A percentile compares a stretch with the other conserved stretches of the same genome.
These are phyloP conservation scores for Tadarida brasiliensis DNA, from an alignment of 2,797 vertebrate species.

Conservation along the genomic window DNA sequence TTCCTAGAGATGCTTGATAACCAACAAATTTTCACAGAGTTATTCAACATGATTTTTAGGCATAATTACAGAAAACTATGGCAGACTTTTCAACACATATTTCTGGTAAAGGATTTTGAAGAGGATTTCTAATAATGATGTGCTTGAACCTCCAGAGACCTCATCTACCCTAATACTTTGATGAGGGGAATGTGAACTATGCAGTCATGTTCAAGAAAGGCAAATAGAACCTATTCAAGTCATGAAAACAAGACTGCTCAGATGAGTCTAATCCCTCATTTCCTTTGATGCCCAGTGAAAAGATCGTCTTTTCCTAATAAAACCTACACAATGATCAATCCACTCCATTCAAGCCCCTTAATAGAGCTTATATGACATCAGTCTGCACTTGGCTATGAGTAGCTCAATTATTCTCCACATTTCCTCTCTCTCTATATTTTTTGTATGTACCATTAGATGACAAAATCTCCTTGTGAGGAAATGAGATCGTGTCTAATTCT, in stretches of 20 bases:
- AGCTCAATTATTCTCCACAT: slow-evolving; percentile 35
- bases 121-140: slow-evolving; percentile 7
- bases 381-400: background rate
- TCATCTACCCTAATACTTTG: background rate
- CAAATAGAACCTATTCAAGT: background rate
- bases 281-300: slow-evolving; percentile 41
- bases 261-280: background rate
- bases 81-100: background rate
- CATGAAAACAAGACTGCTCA: slow-evolving; percentile 39
- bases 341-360: background rate
- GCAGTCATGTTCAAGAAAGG: slow-evolving; percentile 40
- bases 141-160: background rate
- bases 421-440: background rate
- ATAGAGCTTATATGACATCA: background rate
- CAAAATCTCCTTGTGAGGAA: slow-evolving; percentile 41
- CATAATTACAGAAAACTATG: background rate
- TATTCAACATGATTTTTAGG: background rate
- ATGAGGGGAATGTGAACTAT: background rate
- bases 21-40: slow-evolving; percentile 4
- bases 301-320: background rate
- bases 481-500: slow-evolving; percentile 44
- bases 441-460: background rate
- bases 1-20: slow-evolving; percentile 20
- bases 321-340: background rate
- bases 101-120: slow-evolving; percentile 36